Evolutionary conservation across 2,888 invertebrate genomes (phyloP), one percentile per base, ranked within the genome.

Genomic region (Macrophya annulata): DNA sequence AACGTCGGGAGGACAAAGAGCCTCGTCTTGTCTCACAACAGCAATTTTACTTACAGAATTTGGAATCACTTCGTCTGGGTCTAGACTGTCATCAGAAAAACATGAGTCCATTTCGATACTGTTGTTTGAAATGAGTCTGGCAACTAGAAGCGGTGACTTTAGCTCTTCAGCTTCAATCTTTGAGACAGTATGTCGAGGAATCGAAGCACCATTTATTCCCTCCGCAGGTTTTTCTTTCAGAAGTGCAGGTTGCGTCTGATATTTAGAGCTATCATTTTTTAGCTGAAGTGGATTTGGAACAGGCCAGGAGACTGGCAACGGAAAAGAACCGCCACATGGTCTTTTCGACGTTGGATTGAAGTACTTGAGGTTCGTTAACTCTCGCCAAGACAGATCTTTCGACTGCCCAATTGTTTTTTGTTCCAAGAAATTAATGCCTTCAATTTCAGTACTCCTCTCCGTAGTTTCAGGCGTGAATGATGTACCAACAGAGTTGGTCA

Each of bases 1-100:
- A 6, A 91, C 90, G 77, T 92, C 92, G 0, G 92, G 92, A 4
- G 90, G 91, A 77, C 91, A 91, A 4, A 87, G 17, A 43, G 86
- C 88, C 45, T 89, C 88, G 65, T 81, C 81, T 0, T 25, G 15
- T 37, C 81, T 81, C 15, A 62, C 15, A 25, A 21, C 12, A 0
- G 15, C 31, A 17, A 12, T 43, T 62, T 62, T 40, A 65, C 8
- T 88, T 82, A 0, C 31, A 48, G 17, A 17, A 10, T 25, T 89
- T 87, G 31, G 25, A 6, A 9, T 76, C 86, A 45, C 45, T 65
- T 88, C 87, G 59, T 81, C 86, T 3, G 86, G 88, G 62, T 92
- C 91, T 77, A 92, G 86, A 86, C 91, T 92, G 81, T 92, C 92
- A 48, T 92, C 91, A 0, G 92, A 91, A 85, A 92, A 91, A 65